Evolutionary conservation across 2,888 invertebrate species (phyloP), one percentile per base, ranked within the genome.

Genomic region (Watsonalla cultraria): DNA sequence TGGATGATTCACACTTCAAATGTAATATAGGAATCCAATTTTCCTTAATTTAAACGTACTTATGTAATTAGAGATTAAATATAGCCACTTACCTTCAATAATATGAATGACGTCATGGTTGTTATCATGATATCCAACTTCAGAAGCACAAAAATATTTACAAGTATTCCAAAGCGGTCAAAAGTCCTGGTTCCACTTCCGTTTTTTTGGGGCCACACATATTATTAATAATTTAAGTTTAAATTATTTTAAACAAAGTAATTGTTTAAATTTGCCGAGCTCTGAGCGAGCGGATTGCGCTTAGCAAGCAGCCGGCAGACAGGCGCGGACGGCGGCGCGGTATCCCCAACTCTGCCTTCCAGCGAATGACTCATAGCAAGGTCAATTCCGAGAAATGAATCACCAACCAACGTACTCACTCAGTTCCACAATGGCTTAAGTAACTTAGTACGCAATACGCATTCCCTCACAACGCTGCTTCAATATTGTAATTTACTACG

Each of bases 371-470:
- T 91, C 91, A 91, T 90, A 84, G 90, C 91, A 90, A 91, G 91
- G 91, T 91, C 91, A 91, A 91, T 91, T 91, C 91, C 89, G 90
- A 91, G 90, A 90, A 90, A 90, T 91, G 91, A 91, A 90, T 91
- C 91, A 91, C 89, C 88, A 84, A 76, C 47, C 34, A 84, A 77
- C 48, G 33, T 33, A 37, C 78, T 78, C 80, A 81, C 82, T 86
- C 86, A 86, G 83, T 84, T 87, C 87, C 72, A 88, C 81, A 90
- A 89, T 79, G 87, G 72, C 79, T 64, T 84, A 89, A 72, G 86
- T 86, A 24, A 24, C 24, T 24, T 24, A 78, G 78, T 82, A 77
- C 86, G 81, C 86, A 78, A 78, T 82, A 77, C 86, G 81, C 86
- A 83, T 85, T 85, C 85, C 78, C 84, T 76, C 77, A 76, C 78